Base-by-base conservation (phyloP, 2,888 invertebrate genomes). In the Phaedon cochleariae region DNA sequence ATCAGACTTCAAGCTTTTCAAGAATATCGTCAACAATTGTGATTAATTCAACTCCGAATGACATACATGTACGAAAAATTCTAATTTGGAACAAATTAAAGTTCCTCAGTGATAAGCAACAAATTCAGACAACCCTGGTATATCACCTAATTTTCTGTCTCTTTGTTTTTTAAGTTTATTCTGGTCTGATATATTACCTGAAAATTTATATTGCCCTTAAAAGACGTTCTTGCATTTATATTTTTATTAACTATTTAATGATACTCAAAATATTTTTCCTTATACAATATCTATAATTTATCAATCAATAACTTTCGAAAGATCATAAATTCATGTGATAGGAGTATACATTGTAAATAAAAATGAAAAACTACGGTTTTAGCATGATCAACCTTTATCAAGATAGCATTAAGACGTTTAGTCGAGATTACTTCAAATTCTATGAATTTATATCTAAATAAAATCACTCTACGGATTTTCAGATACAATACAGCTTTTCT, bases 291-390 rank as follows among this genome's bases (percentile, higher is more conserved):
- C n/a, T 55, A 55, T 62, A 26, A 51, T 51, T 62, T 66, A 55
- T 51, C 52, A 59, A 48, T 57, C 22, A 29, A 63, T 45, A 61
- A 57, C 59, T 37, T 62, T 59, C 22, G 34, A 63, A 64, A 59
- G 17, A 55, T 22, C 61, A 65, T 62, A 67, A 63, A 59, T 70
- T 53, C 54, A 67, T 67, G 68, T 70, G 64, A 71, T 71, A 71
- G 65, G 52, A 65, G 48, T 67, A 66, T 63, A 64, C 59, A 59
- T 61, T 68, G 70, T 70, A 65, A 52, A 64, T 67, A 53, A 57
- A 31, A 49, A 37, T 45, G 54, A 37, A 52, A 15, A 15, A 41
- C 12, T 34, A 12, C 12, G 34, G 12, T 10, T 34, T 34, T 34
- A 34, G 34, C 15, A 10, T 41, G 41, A 41, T 41, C 41, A 15